Conservation (phyloP, 2,797 vertebrate genomes). For the Gambelia wislizenii region DNA sequence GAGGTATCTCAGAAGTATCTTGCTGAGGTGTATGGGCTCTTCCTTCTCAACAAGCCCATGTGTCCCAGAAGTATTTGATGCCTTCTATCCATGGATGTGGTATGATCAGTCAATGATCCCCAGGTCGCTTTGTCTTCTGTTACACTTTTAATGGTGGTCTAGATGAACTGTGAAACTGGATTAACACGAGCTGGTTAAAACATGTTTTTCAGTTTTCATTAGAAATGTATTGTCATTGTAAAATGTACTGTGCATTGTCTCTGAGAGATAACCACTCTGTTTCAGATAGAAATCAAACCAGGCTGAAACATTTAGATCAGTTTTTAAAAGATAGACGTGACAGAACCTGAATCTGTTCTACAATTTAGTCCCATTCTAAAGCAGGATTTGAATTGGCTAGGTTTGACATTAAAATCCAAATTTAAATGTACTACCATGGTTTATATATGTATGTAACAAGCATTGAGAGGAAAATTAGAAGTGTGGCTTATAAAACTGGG, state of each 20-base stretch:
- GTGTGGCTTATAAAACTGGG: not conserved
- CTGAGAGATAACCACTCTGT: not conserved
- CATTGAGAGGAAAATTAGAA: not conserved
- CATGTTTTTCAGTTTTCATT: conserved; percentile 56
- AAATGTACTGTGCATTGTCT: not conserved
- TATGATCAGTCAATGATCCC: not conserved
- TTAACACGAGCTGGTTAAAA: conserved; percentile 26
- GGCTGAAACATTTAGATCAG: not conserved
- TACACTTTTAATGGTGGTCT: not conserved
- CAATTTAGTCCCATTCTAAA: not conserved
- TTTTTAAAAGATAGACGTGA: not conserved
- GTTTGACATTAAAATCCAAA: not conserved
- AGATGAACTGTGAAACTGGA: conserved; percentile 28
- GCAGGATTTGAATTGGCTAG: not conserved
- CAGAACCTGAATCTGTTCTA: not conserved
- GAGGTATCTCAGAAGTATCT: not conserved
- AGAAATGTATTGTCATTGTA: not conserved
- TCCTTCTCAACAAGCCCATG: not conserved
- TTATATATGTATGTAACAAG: not conserved
- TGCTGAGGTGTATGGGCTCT: not conserved
- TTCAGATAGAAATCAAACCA: not conserved
- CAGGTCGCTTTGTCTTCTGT: not conserved
- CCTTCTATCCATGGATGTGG: not conserved
- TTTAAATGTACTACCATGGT: not conserved
- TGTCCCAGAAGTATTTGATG: not conserved